These are phyloP conservation scores for Alces alces DNA, from an alignment of 2,113 vertebrate genomes.

Conservation along the genomic window DNA sequence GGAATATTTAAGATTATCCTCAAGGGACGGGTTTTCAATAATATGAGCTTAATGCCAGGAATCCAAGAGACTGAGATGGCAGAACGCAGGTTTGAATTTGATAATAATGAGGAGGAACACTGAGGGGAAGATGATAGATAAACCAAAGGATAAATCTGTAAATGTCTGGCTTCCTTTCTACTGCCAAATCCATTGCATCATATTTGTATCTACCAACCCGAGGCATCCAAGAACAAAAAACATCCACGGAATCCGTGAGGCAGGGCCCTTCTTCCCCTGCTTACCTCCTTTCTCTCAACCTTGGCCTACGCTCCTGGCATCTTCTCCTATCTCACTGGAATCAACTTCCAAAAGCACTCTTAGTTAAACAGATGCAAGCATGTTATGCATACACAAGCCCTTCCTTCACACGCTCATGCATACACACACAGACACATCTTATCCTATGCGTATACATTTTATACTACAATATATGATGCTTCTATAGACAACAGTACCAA, in stretches of 20 bases:
- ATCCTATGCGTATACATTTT: background rate
- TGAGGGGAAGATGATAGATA: background rate
- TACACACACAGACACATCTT: background rate
- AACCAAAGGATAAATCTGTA: too few species aligned
- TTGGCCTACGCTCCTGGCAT: background rate
- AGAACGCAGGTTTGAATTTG: background rate
- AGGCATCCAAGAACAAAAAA: background rate
- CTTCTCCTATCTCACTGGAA: background rate
- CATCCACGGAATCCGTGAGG: background rate
- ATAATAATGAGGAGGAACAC: background rate
- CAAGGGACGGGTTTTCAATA: background rate
- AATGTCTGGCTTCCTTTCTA: background rate
- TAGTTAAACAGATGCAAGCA: background rate
- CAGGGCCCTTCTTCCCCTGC: accelerated
- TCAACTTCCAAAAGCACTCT: background rate
- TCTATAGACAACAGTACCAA: background rate
- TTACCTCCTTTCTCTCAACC: background rate
- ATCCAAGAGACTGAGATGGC: background rate
- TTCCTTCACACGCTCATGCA: background rate
- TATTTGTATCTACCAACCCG: background rate
- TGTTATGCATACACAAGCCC: background rate
- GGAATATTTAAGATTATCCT: background rate
- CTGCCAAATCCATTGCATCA: accelerated
- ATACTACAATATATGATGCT: background rate
- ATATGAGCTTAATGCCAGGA: background rate